Percentiles rank a stretch among this genome's conserved stretches.
phyloP scores from a whole-genome alignment of 2,797 vertebrate genomes.

The Miichthys miiuy region DNA sequence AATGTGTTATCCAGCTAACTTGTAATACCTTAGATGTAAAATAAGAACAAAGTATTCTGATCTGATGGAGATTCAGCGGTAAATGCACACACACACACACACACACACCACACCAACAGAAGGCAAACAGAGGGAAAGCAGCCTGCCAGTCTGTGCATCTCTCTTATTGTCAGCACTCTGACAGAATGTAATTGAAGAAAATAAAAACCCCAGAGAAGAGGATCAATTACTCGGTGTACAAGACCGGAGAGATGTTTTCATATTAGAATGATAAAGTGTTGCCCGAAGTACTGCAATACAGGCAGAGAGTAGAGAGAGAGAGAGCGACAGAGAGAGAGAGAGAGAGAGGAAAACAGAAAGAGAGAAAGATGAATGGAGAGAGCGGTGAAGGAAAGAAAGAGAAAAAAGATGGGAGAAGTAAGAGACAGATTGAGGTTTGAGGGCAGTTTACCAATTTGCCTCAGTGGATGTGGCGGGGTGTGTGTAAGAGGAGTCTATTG shows the following conservation, averaged over 20 bases:
- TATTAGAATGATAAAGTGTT: slow-evolving; percentile 70
- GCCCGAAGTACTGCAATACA: slow-evolving; percentile 33
- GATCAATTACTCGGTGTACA: slow-evolving; percentile 67
- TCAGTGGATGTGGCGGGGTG: slow-evolving; percentile 1
- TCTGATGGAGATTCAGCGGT: slow-evolving; percentile 31
- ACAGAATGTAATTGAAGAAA: slow-evolving; percentile 64
- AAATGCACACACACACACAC: slow-evolving; percentile 4
- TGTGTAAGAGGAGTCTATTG: slow-evolving; percentile 8
- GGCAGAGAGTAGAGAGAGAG: not conserved
- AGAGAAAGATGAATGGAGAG: slow-evolving; percentile 28
- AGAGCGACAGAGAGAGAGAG: not conserved
- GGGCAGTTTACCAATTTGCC: slow-evolving; percentile 44
- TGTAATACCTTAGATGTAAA: slow-evolving; percentile 3
- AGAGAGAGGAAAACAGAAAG: slow-evolving; percentile 1
- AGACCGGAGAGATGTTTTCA: slow-evolving; percentile 64
- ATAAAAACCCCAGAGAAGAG: slow-evolving; percentile 62
- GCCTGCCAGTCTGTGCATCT: slow-evolving; percentile 20
- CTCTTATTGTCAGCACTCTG: slow-evolving; percentile 53
- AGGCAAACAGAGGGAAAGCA: slow-evolving; percentile 19
- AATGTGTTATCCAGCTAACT: not conserved
- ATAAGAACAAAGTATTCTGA: slow-evolving; percentile 19
- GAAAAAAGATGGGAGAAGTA: slow-evolving; percentile 23
- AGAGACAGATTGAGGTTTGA: slow-evolving; percentile 52
- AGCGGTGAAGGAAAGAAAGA: not conserved
- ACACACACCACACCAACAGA: slow-evolving; percentile 4